Evolutionary conservation across 2,797 vertebrate genomes (phyloP).

Genomic region (Coluber constrictor): DNA sequence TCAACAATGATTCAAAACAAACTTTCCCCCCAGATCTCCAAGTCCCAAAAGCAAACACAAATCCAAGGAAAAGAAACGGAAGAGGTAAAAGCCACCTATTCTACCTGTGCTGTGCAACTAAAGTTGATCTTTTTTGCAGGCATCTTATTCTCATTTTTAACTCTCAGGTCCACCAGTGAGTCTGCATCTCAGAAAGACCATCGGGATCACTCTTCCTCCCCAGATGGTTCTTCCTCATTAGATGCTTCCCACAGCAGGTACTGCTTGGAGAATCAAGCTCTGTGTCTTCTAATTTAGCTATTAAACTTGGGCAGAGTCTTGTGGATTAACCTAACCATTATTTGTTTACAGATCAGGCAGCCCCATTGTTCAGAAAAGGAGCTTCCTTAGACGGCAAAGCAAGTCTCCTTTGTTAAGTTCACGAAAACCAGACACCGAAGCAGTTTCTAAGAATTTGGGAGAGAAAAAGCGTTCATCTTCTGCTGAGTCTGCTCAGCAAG

Average conservation of each 20-base stretch:
- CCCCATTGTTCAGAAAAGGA: slow-evolving; percentile 50
- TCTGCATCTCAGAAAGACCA: slow-evolving; percentile 66
- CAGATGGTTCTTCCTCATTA: slow-evolving; percentile 64
- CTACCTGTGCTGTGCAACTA: background rate
- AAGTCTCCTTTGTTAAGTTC: slow-evolving; percentile 52
- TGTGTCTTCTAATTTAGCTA: slow-evolving; percentile 27
- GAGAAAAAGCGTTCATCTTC: slow-evolving; percentile 45
- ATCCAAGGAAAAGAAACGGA: slow-evolving; percentile 76
- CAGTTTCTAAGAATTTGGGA: slow-evolving; percentile 36
- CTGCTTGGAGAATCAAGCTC: slow-evolving; percentile 31
- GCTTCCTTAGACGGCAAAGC: slow-evolving; percentile 50
- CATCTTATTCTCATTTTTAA: background rate
- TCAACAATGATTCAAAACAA: background rate
- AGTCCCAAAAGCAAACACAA: slow-evolving; percentile 79
- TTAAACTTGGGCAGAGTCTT: background rate
- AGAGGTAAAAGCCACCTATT: slow-evolving; percentile 54
- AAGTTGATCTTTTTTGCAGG: background rate
- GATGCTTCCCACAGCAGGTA: slow-evolving; percentile 68
- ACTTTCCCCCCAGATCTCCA: slow-evolving; percentile 37
- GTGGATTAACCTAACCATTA: slow-evolving; percentile 10
- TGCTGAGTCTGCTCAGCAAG: slow-evolving; percentile 35
- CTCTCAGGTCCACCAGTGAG: slow-evolving; percentile 60
- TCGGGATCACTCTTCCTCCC: slow-evolving; percentile 61
- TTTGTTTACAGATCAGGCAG: slow-evolving; percentile 58
- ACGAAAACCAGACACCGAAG: slow-evolving; percentile 46